Evolutionary conservation across 2,888 invertebrate genomes (phyloP), one percentile per base, ranked within the genome.

Genomic region (Aelia acuminata): DNA sequence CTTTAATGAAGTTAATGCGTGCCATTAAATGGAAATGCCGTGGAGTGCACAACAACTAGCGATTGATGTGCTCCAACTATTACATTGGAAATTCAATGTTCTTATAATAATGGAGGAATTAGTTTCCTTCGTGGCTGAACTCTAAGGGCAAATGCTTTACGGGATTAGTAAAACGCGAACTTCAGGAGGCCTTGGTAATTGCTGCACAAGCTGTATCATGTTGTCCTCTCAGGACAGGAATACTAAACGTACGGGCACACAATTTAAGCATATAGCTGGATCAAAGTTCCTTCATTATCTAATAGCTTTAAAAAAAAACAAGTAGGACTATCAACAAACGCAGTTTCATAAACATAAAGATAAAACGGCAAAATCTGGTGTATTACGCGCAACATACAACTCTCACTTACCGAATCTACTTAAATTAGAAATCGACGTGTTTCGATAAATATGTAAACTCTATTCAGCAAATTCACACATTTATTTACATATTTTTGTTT

Each of bases 41-140:
- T 8, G 31, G 63, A 1, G 13, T 31, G 35, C 63, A 70, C 63
- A 31, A 35, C 35, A 35, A 70, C 18, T 35, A 70, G 7, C 63
- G 35, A 70, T 70, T 70, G 63, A 70, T 70, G 63, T 20, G 63
- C 63, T 70, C 63, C 31, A 70, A 70, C 31, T 70, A 70, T 70
- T 70, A 70, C 31, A 70, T 31, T 18, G 63, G 35, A 35, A 18
- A 26, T 70, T 70, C 63, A 70, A 70, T 70, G 31, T 70, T 35
- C 35, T 70, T 70, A 70, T 70, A 35, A 70, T 70, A 35, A 70
- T 35, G 31, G 7, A 20, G 63, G 31, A 70, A 3, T 63, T 63
- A 63, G 63, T 70, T 70, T 35, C 2, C 63, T 35, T 70, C 63
- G 63, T 70, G 63, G 2, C 63, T 70, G 31, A 35, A 35, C 63